A percentile compares a stretch with the other conserved stretches of the same genome.
phyloP scores from a whole-genome alignment of 2,888 invertebrate species.

The Anticlea derivata region DNA sequence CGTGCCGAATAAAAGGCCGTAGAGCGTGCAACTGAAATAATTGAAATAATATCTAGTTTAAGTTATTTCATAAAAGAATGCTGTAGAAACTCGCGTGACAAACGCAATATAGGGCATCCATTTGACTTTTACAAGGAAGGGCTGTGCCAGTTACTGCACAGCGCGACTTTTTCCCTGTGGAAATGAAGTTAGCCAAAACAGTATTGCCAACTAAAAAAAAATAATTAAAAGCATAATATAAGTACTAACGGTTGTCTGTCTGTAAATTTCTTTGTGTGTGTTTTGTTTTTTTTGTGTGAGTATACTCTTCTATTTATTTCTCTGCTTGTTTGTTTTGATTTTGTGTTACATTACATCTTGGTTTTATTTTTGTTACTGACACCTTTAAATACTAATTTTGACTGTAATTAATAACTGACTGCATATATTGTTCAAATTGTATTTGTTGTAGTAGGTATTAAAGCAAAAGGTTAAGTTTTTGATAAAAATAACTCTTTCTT shows the following conservation, averaged over 20 bases:
- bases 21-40: slow-evolving; percentile 3
- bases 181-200: no score
- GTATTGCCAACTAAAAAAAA: no score
- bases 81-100: slow-evolving; percentile 39
- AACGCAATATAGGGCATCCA: slow-evolving; percentile 30
- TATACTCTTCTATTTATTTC: slow-evolving; percentile 23
- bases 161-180: slow-evolving; percentile 21
- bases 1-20: not conserved
- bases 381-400: not conserved
- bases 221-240: not conserved
- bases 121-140: slow-evolving; percentile 16
- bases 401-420: no score
- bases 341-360: not conserved
- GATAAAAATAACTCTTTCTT: slow-evolving; percentile 38
- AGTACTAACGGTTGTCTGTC: not conserved
- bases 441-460: no score
- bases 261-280: slow-evolving; percentile 3
- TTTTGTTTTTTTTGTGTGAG: slow-evolving; percentile 28
- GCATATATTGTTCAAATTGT: no score
- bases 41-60: slow-evolving; percentile 4
- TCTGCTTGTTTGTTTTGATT: slow-evolving; percentile 22
- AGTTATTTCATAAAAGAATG: slow-evolving; percentile 19
- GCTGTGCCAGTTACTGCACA: slow-evolving; percentile 40
- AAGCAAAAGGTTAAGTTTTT: not conserved
- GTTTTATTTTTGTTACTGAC: no score